Percentiles rank a stretch among this genome's conserved stretches.
phyloP scores from a whole-genome alignment of 2,888 invertebrate genomes.

The Eremobia ochroleuca region DNA sequence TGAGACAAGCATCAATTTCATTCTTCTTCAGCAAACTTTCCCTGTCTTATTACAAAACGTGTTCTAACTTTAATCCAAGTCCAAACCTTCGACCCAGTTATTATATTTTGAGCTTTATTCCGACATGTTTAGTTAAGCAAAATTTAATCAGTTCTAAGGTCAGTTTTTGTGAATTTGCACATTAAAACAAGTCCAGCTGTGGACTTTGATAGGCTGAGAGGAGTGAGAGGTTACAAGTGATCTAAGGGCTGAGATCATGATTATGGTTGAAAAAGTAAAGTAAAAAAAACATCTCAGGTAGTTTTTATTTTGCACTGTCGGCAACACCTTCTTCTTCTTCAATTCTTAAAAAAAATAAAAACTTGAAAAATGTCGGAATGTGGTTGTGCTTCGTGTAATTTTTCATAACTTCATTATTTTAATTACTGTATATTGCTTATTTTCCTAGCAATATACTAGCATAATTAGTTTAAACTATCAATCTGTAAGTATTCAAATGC shows the following conservation, averaged over 20 bases:
- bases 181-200: neutral
- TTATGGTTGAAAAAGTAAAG: neutral
- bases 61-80: neutral
- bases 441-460: conserved; percentile 60
- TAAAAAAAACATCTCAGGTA: neutral
- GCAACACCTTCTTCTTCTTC: no score
- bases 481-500: conserved; percentile 64
- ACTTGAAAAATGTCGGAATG: conserved; percentile 84
- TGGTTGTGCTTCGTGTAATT: conserved; percentile 83
- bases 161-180: neutral
- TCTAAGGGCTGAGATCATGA: neutral
- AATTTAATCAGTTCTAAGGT: neutral
- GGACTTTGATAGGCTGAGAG: neutral
- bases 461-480: conserved; percentile 62
- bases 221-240: neutral
- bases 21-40: neutral
- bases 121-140: neutral
- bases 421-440: conserved; percentile 58
- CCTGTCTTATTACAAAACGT: neutral
- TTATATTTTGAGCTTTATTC: neutral
- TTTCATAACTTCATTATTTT: conserved; percentile 70
- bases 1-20: no score
- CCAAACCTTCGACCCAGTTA: neutral
- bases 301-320: neutral
- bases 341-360: conserved; percentile 38